A percentile compares a stretch with the other conserved stretches of the same genome.
These are phyloP conservation scores for Australoheros scitulus DNA, from an alignment of 2,113 vertebrate species.

Conservation along the genomic window DNA sequence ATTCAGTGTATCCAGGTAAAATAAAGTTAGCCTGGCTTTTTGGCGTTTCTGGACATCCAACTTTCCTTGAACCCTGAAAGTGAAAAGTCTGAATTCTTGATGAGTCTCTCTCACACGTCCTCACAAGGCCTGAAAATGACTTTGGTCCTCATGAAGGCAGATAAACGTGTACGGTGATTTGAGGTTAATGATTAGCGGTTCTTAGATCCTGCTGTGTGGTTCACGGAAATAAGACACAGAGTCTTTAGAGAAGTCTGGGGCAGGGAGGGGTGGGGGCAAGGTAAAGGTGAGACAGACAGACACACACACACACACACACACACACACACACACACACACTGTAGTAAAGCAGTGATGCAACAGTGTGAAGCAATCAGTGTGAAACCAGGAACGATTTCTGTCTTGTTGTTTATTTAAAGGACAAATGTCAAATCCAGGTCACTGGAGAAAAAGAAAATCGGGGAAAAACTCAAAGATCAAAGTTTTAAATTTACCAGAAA, in stretches of 20 bases:
- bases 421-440: neutral
- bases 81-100: neutral
- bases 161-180: neutral
- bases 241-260: neutral
- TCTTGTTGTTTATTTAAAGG: neutral
- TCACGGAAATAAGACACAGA: neutral
- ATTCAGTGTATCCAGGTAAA: neutral
- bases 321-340: neutral
- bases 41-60: neutral
- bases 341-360: neutral
- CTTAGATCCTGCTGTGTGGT: neutral
- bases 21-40: neutral
- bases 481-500: neutral
- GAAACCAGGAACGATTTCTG: neutral
- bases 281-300: constrained; percentile 13
- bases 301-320: neutral
- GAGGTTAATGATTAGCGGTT: constrained; percentile 39
- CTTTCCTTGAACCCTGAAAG: neutral
- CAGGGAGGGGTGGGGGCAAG: neutral
- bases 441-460: too few relatives aligned
- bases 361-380: neutral
- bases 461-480: neutral
- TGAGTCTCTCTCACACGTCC: neutral
- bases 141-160: neutral
- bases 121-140: neutral